These are phyloP conservation scores for Cataglyphis altisquamis DNA, from an alignment of 2,888 invertebrate genomes.

Conservation along the genomic window DNA sequence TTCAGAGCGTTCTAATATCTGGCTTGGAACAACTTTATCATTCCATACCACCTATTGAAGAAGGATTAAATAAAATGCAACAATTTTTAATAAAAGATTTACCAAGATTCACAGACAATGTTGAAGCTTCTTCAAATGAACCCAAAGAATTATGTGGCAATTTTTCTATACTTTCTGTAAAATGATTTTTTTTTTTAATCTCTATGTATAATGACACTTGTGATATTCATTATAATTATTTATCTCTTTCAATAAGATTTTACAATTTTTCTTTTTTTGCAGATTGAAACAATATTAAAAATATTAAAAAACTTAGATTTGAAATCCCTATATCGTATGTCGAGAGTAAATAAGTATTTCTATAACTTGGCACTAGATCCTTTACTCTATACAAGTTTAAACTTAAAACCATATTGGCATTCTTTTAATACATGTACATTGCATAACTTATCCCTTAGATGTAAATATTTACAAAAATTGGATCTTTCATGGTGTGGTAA, in stretches of 20 bases:
- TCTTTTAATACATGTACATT: constrained; percentile 89
- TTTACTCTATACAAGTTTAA: constrained; percentile 92
- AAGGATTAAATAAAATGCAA: constrained; percentile 84
- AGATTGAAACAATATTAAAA: constrained; percentile 94
- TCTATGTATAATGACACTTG: constrained; percentile 17
- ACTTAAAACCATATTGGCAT: constrained; percentile 94
- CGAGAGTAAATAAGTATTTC: constrained; percentile 92
- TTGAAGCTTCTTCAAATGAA: constrained; percentile 78
- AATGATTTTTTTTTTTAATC: constrained; percentile 45
- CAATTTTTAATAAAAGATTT: constrained; percentile 85
- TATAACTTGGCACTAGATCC: constrained; percentile 91
- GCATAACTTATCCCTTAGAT: constrained; percentile 88
- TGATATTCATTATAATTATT: not conserved
- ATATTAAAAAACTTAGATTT: constrained; percentile 94
- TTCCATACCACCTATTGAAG: constrained; percentile 83
- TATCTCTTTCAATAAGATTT: not conserved
- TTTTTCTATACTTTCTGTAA: constrained; percentile 84
- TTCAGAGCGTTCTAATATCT: constrained; percentile 81
- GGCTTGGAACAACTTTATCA: constrained; percentile 82
- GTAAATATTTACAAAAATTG: constrained; percentile 91
- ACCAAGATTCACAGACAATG: constrained; percentile 82
- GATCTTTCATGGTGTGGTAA: constrained; percentile 97
- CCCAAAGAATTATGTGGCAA: constrained; percentile 76
- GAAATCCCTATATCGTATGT: constrained; percentile 91
- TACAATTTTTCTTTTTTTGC: constrained; percentile 83